Percentiles rank a stretch among this genome's conserved stretches.
Conservation (phyloP, 2,888 invertebrate genomes). For the Globia sparganii region DNA sequence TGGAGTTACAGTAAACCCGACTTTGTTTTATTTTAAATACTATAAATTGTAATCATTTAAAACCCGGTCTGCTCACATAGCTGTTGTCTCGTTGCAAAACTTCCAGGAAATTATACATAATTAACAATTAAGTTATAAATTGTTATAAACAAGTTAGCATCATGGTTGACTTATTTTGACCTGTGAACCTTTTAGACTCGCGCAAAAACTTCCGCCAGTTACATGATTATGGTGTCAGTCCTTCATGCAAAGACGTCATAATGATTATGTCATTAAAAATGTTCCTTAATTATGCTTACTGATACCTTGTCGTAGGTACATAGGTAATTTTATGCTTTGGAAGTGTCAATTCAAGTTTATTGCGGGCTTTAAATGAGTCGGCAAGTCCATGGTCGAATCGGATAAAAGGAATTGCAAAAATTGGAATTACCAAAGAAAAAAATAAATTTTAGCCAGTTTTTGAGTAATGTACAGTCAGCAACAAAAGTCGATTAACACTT, state of each 20-base stretch:
- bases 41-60: neutral
- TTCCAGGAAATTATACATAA: conserved; percentile 3
- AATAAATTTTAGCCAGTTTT: neutral
- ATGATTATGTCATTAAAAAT: neutral
- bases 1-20: no score
- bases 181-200: conserved; percentile 10
- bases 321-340: neutral
- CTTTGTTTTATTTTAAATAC: neutral
- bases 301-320: neutral
- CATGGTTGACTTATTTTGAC: conserved; percentile 27
- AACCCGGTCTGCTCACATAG: neutral
- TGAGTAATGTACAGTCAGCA: no score
- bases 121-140: conserved; percentile 9
- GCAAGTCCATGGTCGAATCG: neutral
- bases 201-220: neutral
- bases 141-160: neutral
- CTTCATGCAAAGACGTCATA: neutral
- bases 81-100: neutral
- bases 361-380: neutral
- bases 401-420: neutral
- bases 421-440: neutral
- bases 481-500: no score
- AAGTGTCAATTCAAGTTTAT: neutral
- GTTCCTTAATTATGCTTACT: neutral
- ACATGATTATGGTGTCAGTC: neutral